phyloP scores from a whole-genome alignment of 2,888 invertebrate genomes.

The Adelognathus sp. region DNA sequence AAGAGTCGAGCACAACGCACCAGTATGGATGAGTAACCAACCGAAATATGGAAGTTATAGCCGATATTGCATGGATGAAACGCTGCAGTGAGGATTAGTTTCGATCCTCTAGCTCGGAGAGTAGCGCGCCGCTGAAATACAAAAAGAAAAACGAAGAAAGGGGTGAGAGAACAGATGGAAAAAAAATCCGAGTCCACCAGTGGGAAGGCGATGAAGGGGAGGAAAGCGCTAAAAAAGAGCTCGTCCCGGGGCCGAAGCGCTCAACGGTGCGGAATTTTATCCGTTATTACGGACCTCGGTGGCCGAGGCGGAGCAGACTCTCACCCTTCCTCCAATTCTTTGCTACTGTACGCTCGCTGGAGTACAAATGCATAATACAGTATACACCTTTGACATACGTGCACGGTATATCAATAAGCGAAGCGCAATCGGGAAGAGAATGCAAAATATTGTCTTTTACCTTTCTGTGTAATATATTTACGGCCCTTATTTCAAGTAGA shows the following conservation, averaged over 20 bases:
- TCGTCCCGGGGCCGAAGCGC: background rate
- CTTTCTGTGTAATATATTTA: background rate
- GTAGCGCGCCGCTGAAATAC: background rate
- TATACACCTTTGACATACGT: background rate
- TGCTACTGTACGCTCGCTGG: background rate
- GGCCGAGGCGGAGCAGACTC: background rate
- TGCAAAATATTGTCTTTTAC: background rate
- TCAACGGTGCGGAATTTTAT: conserved; percentile 33
- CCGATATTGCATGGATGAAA: conserved; percentile 38
- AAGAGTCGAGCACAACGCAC: background rate
- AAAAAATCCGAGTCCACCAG: conserved; percentile 12
- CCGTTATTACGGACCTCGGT: conserved; percentile 25
- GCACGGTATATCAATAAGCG: background rate
- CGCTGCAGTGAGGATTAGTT: conserved; percentile 37
- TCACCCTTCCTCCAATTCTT: conserved; percentile 4
- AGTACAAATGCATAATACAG: conserved; percentile 9
- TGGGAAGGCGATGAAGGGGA: background rate
- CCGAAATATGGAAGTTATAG: background rate
- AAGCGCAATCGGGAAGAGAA: background rate
- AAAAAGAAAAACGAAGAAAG: conserved; percentile 23
- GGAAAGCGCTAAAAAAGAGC: conserved; percentile 1
- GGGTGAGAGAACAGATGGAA: background rate
- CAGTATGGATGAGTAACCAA: background rate
- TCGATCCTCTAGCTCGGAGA: conserved; percentile 14
- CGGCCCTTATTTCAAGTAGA: too few species aligned